Conservation (phyloP, 1,140 invertebrate genomes). For the Panonychus citri region DNA sequence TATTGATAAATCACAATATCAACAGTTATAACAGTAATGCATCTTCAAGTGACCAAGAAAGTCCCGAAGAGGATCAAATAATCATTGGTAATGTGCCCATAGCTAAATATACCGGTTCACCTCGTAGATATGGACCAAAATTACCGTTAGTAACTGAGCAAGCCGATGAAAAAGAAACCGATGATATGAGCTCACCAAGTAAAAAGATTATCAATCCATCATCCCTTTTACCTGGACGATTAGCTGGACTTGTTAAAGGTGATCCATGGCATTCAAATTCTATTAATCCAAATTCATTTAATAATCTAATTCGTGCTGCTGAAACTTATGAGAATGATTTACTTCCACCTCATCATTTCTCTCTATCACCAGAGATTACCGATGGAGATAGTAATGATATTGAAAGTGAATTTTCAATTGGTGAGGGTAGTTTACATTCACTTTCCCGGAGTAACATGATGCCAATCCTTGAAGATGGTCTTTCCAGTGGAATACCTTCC, state of each 20-base stretch:
- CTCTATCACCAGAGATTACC: constrained; percentile 77
- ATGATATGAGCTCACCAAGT: too few relatives aligned
- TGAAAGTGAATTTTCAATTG: constrained; percentile 35
- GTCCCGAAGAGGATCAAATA: background rate
- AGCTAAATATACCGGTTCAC: constrained; percentile 72
- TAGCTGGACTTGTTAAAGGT: too few relatives aligned
- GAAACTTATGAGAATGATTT: too few relatives aligned
- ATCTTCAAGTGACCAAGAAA: background rate
- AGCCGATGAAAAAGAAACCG: too few relatives aligned
- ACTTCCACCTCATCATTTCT: constrained; percentile 35
- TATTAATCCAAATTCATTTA: too few relatives aligned
- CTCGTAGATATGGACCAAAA: constrained; percentile 48
- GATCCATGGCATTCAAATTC: too few relatives aligned
- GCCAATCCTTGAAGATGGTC: constrained; percentile 81
- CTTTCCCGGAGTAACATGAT: constrained; percentile 33
- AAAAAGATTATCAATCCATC: too few relatives aligned
- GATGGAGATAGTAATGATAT: constrained; percentile 76
- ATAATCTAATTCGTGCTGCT: too few relatives aligned
- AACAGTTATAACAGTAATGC: too few relatives aligned
- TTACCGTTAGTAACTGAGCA: constrained; percentile 15
- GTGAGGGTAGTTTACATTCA: constrained; percentile 22
- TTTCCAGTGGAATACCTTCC: constrained; percentile 50
- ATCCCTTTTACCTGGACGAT: too few relatives aligned
- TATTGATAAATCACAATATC: too few relatives aligned
- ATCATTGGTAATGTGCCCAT: constrained; percentile 67